Evolutionary conservation across 2,888 invertebrate genomes (phyloP).

Genomic region (Dynastes maya): DNA sequence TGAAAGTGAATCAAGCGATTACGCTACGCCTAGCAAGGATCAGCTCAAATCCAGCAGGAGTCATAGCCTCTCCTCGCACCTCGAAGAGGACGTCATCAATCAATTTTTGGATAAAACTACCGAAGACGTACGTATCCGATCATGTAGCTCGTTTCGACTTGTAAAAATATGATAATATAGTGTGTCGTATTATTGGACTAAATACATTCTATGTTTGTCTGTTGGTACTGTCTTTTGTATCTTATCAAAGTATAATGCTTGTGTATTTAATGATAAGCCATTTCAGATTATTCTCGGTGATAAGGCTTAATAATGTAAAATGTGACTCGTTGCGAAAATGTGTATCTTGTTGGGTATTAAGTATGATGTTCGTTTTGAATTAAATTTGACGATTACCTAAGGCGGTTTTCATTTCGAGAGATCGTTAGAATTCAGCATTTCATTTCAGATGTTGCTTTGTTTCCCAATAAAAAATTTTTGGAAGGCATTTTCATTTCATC

Average conservation of each 20-base stretch:
- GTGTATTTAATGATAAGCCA: slow-evolving; percentile 36
- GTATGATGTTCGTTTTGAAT: neutral
- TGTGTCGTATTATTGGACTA: neutral
- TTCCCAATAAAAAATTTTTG: no score
- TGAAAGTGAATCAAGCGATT: slow-evolving; percentile 50
- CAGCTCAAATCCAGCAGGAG: slow-evolving; percentile 43
- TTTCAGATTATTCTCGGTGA: slow-evolving; percentile 9
- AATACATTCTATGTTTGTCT: neutral
- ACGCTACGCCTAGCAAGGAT: neutral
- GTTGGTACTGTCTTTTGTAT: slow-evolving; percentile 14
- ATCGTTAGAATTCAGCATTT: no score
- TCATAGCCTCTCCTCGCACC: slow-evolving; percentile 49
- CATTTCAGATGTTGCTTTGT: no score
- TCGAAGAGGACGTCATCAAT: slow-evolving; percentile 63
- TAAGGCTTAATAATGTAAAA: neutral
- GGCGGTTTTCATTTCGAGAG: no score
- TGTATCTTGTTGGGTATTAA: neutral
- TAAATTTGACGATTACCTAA: neutral
- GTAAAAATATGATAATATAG: neutral
- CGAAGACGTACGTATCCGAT: slow-evolving; percentile 62
- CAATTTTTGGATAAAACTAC: slow-evolving; percentile 64
- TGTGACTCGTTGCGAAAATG: slow-evolving; percentile 6
- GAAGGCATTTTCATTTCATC: no score
- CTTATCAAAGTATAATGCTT: slow-evolving; percentile 32
- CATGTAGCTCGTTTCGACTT: neutral